Conservation (phyloP, 2,797 vertebrate genomes). For the Acanthopagrus latus region DNA sequence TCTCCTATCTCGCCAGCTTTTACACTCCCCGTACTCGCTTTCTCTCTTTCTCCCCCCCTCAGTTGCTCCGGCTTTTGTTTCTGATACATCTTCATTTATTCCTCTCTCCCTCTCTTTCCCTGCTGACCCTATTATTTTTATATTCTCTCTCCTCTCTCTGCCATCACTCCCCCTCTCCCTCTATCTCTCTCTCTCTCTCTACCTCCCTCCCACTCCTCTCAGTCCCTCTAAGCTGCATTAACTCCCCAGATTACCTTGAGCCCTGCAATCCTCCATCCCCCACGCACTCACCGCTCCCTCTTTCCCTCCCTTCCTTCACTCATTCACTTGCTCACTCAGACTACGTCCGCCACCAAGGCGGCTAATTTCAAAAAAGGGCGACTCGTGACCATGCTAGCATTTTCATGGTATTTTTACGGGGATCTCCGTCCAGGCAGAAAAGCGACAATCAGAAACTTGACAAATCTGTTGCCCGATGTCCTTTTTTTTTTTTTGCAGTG, state of each 20-base stretch:
- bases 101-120: conserved; percentile 73
- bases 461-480: conserved; percentile 1
- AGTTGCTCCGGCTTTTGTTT: conserved; percentile 79
- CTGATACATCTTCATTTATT: conserved; percentile 83
- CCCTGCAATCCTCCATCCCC: conserved; percentile 84
- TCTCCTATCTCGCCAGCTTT: conserved; percentile 70
- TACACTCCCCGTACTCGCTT: conserved; percentile 50
- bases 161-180: conserved; percentile 60
- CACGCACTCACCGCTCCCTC: conserved; percentile 69
- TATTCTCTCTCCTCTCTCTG: conserved; percentile 69
- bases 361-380: conserved; percentile 59
- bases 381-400: not conserved
- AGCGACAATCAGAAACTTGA: conserved; percentile 6
- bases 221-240: conserved; percentile 89
- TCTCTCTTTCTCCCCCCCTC: conserved; percentile 31
- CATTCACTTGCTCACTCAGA: conserved; percentile 65
- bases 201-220: conserved; percentile 79
- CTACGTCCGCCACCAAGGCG: conserved; percentile 27
- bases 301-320: conserved; percentile 60
- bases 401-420: not conserved
- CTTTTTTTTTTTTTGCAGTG: not conserved
- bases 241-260: conserved; percentile 88
- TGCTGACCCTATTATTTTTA: conserved; percentile 83
- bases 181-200: conserved; percentile 56
- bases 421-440: conserved; percentile 9